Base-by-base conservation (phyloP, 2,888 invertebrate genomes). In the Drosophila macrothrix region DNA sequence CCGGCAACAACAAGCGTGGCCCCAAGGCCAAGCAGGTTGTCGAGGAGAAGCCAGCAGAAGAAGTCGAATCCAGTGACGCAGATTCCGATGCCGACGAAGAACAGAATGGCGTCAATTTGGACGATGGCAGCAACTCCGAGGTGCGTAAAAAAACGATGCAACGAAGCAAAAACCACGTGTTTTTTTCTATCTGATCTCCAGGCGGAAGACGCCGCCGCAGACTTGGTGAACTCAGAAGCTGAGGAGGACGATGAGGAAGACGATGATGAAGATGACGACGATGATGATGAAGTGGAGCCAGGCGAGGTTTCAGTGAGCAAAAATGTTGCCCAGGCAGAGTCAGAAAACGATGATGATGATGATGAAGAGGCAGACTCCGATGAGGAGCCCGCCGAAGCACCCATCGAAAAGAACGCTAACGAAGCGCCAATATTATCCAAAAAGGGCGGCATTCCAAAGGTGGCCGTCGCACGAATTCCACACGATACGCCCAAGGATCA, bases 361-460 rank as follows among this genome's bases (percentile, higher is more conserved):
- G 58, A 68, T 12, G 46, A 54, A 0, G 64, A 53, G 0, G 73
- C 56, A 2, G 80, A 80, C n/a, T 80, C 80, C 10, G 87, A 82
- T 33, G 82, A 85, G 9, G 91, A 87, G 5, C 86, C 91, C n/a
- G 41, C 9, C 6, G 91, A 91, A 35, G 76, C 60, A 0, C 84
- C 91, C 1, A 89, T 86, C 31, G 16, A 4, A 28, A 90, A 77
- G 53, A 68, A 82, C 16, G 6, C 0, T 9, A 59, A 53, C 6
- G 3, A 61, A 16, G 50, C 12, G 3, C 0, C 61, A 10, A 29
- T n/a, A 7, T 5, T 33, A 19, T 0, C 55, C 19, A 50, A 74
- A 16, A 62, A 61, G 14, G 43, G 59, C 1, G 91, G 85, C 12
- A 84, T 88, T 31, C 88, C 84, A 0, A 82, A 88, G 69, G 64